These are phyloP conservation scores for Gymnarchus niloticus DNA, from an alignment of 2,113 vertebrate genomes.

Conservation along the genomic window DNA sequence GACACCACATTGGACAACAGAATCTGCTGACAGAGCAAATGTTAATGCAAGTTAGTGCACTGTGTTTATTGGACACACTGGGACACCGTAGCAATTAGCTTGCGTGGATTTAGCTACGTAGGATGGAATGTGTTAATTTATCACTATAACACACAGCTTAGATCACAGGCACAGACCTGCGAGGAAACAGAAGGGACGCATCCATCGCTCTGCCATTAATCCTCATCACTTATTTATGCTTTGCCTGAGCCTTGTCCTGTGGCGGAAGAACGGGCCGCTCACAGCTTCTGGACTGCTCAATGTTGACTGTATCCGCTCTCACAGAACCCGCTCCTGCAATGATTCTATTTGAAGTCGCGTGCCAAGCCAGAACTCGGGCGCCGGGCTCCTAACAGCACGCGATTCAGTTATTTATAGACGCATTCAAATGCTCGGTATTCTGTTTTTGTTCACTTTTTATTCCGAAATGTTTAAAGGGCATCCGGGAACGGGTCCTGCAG, in stretches of 20 bases:
- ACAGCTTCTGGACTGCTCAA: neutral
- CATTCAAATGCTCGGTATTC: conserved; percentile 9
- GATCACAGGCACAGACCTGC: neutral
- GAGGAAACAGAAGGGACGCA: neutral
- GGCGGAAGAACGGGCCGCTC: neutral
- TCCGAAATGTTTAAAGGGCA: conserved; percentile 25
- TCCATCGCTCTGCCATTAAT: neutral
- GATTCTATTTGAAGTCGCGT: neutral
- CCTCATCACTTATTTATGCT: neutral
- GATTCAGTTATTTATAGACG: conserved; percentile 20
- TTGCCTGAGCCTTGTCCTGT: neutral
- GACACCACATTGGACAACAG: too few relatives aligned
- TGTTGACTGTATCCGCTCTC: neutral
- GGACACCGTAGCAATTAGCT: neutral
- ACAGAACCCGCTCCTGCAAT: neutral
- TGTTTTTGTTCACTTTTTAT: neutral
- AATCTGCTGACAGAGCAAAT: too few relatives aligned
- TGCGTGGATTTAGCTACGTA: conserved; percentile 3
- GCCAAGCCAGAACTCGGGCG: neutral
- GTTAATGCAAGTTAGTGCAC: neutral
- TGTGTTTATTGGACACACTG: neutral
- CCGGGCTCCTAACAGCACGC: neutral
- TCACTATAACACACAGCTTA: conserved; percentile 4
- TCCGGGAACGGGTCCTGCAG: conserved; percentile 15
- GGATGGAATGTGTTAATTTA: conserved; percentile 10